Percentiles rank a stretch among this genome's conserved stretches.
phyloP scores from a whole-genome alignment of 2,888 invertebrate species.

The Serripes groenlandicus region DNA sequence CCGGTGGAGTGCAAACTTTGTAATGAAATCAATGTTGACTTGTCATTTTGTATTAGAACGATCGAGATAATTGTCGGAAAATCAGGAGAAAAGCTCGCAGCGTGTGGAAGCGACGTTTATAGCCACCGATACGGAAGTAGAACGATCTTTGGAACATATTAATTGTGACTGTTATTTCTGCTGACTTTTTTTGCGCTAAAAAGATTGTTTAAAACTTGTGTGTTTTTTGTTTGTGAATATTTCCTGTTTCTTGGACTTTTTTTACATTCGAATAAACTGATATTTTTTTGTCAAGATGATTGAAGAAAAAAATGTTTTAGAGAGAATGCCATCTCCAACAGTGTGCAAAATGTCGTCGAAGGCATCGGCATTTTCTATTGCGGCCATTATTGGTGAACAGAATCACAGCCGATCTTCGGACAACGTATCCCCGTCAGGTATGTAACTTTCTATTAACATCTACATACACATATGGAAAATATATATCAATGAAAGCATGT shows the following conservation, averaged over 20 bases:
- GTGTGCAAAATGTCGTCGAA: conserved; percentile 87
- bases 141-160: neutral
- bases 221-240: too few relatives aligned
- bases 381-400: conserved; percentile 92
- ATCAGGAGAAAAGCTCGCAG: neutral
- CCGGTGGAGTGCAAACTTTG: conserved; percentile 59
- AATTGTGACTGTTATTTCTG: too few relatives aligned
- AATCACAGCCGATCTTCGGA: conserved; percentile 55
- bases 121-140: neutral
- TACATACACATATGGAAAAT: too few relatives aligned
- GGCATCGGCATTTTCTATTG: conserved; percentile 98
- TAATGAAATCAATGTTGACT: conserved; percentile 67
- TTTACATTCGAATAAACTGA: too few relatives aligned
- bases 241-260: too few relatives aligned
- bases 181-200: too few relatives aligned
- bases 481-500: too few relatives aligned
- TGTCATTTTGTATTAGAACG: conserved; percentile 53
- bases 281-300: conserved; percentile 50
- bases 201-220: too few relatives aligned
- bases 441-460: too few relatives aligned
- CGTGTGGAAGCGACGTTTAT: conserved; percentile 12
- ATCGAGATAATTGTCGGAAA: conserved; percentile 20
- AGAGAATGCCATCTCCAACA: conserved; percentile 28
- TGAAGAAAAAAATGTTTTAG: conserved; percentile 31
- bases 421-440: conserved; percentile 66